phyloP scores from a whole-genome alignment of 23 tunicate genomes.

The Phallusia fumigata region DNA sequence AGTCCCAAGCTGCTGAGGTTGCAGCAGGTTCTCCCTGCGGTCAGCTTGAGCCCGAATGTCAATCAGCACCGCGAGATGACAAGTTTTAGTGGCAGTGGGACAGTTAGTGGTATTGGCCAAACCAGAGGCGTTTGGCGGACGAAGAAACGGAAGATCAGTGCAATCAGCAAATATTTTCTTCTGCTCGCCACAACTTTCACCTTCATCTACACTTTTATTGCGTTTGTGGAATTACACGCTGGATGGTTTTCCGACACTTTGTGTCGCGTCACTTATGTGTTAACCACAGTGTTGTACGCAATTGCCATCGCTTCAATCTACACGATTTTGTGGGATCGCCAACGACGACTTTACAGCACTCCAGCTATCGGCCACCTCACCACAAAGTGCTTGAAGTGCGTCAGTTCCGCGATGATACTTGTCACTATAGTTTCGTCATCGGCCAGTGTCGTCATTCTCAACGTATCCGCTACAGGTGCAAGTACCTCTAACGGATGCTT shows the following conservation, averaged over 20 bases:
- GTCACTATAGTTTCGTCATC: not conserved
- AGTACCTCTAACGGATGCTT: conserved; percentile 4
- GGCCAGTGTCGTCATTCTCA: not conserved
- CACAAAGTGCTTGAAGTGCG: not conserved
- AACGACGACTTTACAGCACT: conserved; percentile 5
- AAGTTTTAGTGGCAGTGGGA: not conserved
- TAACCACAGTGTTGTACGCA: conserved; percentile 2
- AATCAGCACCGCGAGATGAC: not conserved
- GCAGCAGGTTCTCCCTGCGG: not conserved
- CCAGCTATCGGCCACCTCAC: conserved; percentile 15
- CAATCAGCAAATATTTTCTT: not conserved
- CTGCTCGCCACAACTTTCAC: not conserved
- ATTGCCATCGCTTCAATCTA: not conserved
- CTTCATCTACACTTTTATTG: not conserved
- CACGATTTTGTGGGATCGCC: conserved; percentile 8
- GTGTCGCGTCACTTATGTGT: not conserved
- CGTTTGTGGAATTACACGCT: not conserved
- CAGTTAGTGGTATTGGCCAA: not conserved
- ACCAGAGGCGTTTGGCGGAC: not conserved
- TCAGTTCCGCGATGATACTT: not conserved
- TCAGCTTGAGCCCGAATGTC: not conserved
- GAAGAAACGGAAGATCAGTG: not conserved
- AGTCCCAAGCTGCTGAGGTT: not conserved
- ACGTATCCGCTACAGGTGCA: not conserved
- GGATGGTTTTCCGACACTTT: not conserved